Evolutionary conservation across 1,140 invertebrate species (phyloP).

Genomic region (Scaptomyza graminum): DNA sequence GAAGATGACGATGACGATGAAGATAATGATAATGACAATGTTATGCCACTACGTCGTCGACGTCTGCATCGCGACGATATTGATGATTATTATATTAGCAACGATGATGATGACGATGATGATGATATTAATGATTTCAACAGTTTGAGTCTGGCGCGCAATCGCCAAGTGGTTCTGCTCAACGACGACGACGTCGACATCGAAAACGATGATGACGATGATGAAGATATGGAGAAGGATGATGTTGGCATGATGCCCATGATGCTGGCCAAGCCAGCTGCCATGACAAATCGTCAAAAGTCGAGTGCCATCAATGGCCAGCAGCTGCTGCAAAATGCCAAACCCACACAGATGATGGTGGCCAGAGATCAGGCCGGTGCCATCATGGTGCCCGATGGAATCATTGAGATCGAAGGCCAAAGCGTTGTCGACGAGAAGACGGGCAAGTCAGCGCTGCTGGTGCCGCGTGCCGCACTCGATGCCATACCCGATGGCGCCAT

Average conservation of each 20-base stretch:
- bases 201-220: constrained; percentile 17
- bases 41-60: not conserved
- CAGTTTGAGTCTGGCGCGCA: constrained; percentile 44
- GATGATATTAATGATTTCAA: constrained; percentile 27
- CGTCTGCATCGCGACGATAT: constrained; percentile 16
- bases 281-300: constrained; percentile 10
- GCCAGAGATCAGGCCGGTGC: constrained; percentile 73
- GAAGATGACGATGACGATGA: constrained; percentile 46
- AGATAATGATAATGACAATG: constrained; percentile 18
- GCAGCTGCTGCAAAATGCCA: constrained; percentile 55
- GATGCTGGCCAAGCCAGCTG: constrained; percentile 8
- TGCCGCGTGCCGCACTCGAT: constrained; percentile 73
- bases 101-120: constrained; percentile 33
- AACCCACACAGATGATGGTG: constrained; percentile 74
- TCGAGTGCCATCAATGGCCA: constrained; percentile 13
- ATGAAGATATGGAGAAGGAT: constrained; percentile 41
- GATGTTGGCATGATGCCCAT: constrained; percentile 31
- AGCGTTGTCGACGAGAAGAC: constrained; percentile 79
- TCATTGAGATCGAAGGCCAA: constrained; percentile 80
- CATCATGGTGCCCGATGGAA: constrained; percentile 79
- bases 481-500: constrained; percentile 80
- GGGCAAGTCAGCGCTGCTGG: constrained; percentile 70
- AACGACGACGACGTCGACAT: constrained; percentile 8
- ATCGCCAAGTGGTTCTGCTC: constrained; percentile 38
- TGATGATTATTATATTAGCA: constrained; percentile 29